phyloP scores from a whole-genome alignment of 2,113 vertebrate genomes.

The Poecilia latipinna region DNA sequence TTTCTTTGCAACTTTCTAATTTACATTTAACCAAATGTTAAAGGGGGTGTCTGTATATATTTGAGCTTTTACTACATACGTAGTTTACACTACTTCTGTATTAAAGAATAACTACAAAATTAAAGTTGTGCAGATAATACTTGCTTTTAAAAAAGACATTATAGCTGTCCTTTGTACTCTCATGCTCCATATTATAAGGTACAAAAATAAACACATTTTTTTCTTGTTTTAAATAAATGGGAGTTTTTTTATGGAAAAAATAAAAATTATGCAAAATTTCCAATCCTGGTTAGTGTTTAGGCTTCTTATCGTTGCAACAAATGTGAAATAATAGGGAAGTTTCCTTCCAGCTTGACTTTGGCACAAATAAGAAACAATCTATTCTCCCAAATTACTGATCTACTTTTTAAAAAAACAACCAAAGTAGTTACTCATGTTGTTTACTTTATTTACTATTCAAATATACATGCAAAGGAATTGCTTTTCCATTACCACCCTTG shows the following conservation, averaged over 20 bases:
- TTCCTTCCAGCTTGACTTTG: background rate
- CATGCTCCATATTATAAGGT: too few relatives aligned
- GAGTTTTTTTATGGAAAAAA: background rate
- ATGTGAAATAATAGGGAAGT: background rate
- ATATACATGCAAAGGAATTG: slow-evolving; percentile 31
- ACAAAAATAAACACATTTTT: too few relatives aligned
- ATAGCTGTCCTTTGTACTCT: too few relatives aligned
- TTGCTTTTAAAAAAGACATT: background rate
- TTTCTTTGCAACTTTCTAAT: background rate
- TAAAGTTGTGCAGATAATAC: background rate
- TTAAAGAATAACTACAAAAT: background rate
- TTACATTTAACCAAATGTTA: background rate
- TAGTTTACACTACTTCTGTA: background rate
- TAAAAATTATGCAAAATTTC: background rate
- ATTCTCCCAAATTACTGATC: background rate
- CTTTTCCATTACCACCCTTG: slow-evolving; percentile 46
- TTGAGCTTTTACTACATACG: background rate
- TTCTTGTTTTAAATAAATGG: too few relatives aligned
- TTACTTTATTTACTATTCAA: slow-evolving; percentile 1
- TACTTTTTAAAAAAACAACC: background rate
- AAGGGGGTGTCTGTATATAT: background rate
- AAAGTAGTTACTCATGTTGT: background rate
- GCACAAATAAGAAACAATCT: slow-evolving; percentile 20
- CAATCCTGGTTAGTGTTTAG: background rate
- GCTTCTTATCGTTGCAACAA: background rate